Conservation (phyloP, 1,140 invertebrate species). For the Bradynema listronoti region DNA sequence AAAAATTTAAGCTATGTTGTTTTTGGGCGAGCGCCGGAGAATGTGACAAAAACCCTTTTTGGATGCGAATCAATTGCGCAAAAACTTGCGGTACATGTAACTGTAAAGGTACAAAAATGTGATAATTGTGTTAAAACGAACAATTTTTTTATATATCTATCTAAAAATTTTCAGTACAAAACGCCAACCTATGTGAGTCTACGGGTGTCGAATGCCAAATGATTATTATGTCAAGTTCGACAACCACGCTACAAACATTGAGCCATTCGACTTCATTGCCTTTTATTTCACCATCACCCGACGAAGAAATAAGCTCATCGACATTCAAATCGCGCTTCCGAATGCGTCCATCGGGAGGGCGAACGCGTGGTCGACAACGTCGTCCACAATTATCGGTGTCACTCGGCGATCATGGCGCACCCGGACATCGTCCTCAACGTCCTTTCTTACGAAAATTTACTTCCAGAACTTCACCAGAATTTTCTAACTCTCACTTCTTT, state of each 20-base stretch:
- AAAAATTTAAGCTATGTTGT: slow-evolving; percentile 39
- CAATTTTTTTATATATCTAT: slow-evolving; percentile 2
- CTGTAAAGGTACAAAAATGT: slow-evolving; percentile 42
- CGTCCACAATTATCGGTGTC: slow-evolving; percentile 3
- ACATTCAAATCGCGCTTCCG: slow-evolving; percentile 11
- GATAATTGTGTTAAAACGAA: too few relatives aligned
- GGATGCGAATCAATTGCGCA: slow-evolving; percentile 43
- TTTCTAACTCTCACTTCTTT: background rate
- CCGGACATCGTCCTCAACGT: slow-evolving; percentile 16
- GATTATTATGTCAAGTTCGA: slow-evolving; percentile 30
- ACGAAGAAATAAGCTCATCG: slow-evolving; percentile 24
- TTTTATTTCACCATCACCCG: slow-evolving; percentile 15
- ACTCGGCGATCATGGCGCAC: slow-evolving; percentile 4
- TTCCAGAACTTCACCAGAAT: background rate
- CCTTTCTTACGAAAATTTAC: slow-evolving; percentile 6
- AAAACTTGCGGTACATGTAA: slow-evolving; percentile 45
- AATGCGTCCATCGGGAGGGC: background rate
- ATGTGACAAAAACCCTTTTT: slow-evolving; percentile 43
- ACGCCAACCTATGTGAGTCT: slow-evolving; percentile 38
- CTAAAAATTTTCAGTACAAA: slow-evolving; percentile 27
- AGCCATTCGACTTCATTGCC: slow-evolving; percentile 17
- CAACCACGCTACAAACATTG: slow-evolving; percentile 27
- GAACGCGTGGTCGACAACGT: slow-evolving; percentile 2
- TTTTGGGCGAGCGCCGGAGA: slow-evolving; percentile 43
- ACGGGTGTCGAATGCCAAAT: slow-evolving; percentile 34